Evolutionary conservation across 1,140 invertebrate species (phyloP).

Genomic region (Eciton burchellii): DNA sequence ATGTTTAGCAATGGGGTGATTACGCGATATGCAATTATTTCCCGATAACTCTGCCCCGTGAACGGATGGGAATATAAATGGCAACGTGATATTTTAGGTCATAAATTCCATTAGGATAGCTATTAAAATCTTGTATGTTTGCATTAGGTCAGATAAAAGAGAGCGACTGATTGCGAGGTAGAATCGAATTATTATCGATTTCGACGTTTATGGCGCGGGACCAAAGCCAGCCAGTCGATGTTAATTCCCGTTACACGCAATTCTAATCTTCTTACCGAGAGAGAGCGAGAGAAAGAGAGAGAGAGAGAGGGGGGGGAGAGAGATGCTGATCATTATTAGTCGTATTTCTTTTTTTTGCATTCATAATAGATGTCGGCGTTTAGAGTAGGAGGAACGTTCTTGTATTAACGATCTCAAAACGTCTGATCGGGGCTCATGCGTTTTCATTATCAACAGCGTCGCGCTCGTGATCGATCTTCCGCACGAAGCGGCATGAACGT

Average conservation of each 20-base stretch:
- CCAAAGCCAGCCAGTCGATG: neutral
- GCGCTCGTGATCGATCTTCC: constrained; percentile 41
- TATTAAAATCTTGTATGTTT: constrained; percentile 25
- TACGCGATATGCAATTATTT: constrained; percentile 57
- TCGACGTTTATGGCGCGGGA: neutral
- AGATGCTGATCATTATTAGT: constrained; percentile 40
- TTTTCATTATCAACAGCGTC: constrained; percentile 33
- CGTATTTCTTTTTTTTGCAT: constrained; percentile 3
- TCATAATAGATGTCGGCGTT: constrained; percentile 4
- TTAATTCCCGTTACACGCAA: constrained; percentile 6
- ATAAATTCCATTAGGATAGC: constrained; percentile 51
- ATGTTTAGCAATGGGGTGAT: constrained; percentile 48
- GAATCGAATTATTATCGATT: constrained; percentile 30
- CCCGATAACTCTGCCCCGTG: constrained; percentile 44
- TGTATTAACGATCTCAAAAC: constrained; percentile 35
- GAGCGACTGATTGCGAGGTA: neutral
- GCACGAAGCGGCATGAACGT: constrained; percentile 28
- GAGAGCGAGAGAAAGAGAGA: too few species aligned
- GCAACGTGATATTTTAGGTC: constrained; percentile 52
- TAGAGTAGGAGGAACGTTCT: constrained; percentile 4
- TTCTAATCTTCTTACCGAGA: constrained; percentile 37
- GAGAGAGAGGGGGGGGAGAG: too few species aligned
- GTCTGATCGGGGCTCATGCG: constrained; percentile 34
- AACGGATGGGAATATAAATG: constrained; percentile 48
- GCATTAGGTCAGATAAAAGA: constrained; percentile 23